Evolutionary conservation across 2,797 vertebrate species (phyloP), one percentile per base, ranked within the genome.

Genomic region (Eulemur rubriventer): DNA sequence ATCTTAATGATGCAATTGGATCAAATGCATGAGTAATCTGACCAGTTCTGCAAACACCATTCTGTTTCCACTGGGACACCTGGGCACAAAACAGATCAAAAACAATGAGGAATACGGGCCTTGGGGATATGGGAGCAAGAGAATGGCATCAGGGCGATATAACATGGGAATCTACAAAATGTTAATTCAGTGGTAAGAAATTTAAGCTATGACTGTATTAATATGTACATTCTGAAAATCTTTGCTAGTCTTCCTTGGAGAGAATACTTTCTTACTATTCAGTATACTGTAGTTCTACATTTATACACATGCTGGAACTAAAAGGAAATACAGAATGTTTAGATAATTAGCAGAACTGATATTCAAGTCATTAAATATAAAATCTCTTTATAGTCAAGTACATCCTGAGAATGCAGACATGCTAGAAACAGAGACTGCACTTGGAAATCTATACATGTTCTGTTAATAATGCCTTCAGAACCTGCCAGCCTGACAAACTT

Each of bases 381-480:
- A 96, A 59, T 69, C 38, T 65, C 10, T 61, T 80, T 87, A 50
- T n/a, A 82, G 50, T 52, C 75, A 89, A 80, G 63, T 38, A 43
- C 16, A 57, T 63, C 69, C 24, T 93, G 84, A 50, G 28, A 26
- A 91, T 28, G 41, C 12, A 91, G 79, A 94, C 93, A 20, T 75
- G 28, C 35, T 33, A 86, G 33, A 9, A 41, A 91, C 24, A 72
- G 22, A 87, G 35, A 83, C 48, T 48, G 12, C 26, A 35, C 43
- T 69, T 52, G 46, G 46, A 96, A 94, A 7, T 46, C 7, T 76
- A 86, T 82, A 2, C 80, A 65, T 73, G 30, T 63, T 78, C 92
- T 72, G 85, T 46, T 80, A 92, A 76, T 2, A 8, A 86, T 89
- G 72, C 93, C 33, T 94, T 97, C 59, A 41, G 57, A 91, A 73